These are phyloP conservation scores for Pithys albifrons DNA, from an alignment of 2,113 vertebrate species.

Conservation along the genomic window DNA sequence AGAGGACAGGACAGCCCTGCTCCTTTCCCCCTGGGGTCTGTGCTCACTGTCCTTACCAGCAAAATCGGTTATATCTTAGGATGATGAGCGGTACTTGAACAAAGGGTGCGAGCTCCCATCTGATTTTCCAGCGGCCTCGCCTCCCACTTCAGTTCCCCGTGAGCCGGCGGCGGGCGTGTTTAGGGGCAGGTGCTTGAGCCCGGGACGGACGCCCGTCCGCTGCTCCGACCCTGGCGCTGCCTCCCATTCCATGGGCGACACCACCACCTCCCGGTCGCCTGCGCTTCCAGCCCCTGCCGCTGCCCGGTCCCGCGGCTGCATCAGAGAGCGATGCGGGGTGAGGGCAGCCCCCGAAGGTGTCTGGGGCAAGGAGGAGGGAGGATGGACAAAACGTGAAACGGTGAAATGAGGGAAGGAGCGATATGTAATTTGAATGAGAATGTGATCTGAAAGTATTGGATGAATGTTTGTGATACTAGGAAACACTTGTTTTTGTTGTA, in stretches of 20 bases:
- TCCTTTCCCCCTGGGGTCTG: not conserved
- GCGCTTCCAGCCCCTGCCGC: not conserved
- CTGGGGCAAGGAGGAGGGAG: not conserved
- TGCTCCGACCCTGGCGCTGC: not conserved
- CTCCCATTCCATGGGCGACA: not conserved
- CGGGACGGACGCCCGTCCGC: not conserved
- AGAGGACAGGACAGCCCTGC: accelerated
- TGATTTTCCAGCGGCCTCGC: not conserved
- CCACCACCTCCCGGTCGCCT: slow-evolving; percentile 17
- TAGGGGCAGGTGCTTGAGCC: not conserved
- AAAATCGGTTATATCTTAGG: not conserved
- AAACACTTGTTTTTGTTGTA: not conserved
- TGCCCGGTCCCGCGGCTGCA: not conserved
- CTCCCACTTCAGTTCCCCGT: not conserved
- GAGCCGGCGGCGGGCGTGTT: not conserved
- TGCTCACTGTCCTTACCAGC: not conserved
- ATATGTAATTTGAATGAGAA: not conserved
- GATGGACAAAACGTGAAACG: not conserved
- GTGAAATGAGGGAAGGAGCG: not conserved
- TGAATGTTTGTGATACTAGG: not conserved
- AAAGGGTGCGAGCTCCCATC: not conserved
- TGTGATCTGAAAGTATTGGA: not conserved
- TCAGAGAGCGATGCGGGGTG: not conserved
- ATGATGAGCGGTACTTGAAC: not conserved
- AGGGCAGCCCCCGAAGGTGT: not conserved